Conservation (phyloP, 2,113 vertebrate genomes). For the Myiozetetes cayanensis region DNA sequence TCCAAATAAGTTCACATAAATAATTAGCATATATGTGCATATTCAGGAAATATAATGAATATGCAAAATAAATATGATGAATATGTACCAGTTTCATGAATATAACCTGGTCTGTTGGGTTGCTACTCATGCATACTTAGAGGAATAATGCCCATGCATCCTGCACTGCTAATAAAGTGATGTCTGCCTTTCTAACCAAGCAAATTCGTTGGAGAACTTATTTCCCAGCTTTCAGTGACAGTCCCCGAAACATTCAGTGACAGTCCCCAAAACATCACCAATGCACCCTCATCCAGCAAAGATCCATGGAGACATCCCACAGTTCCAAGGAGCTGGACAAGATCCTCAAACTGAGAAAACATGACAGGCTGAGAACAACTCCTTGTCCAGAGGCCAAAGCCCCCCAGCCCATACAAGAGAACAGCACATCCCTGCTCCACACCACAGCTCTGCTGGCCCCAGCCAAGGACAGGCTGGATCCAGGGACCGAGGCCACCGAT, state of each 20-base stretch:
- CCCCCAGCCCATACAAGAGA: background rate
- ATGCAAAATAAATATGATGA: background rate
- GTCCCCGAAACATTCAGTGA: background rate
- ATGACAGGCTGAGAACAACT: background rate
- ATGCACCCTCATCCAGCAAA: rapidly evolving
- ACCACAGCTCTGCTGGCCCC: background rate
- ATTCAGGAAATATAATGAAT: background rate
- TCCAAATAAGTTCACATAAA: background rate
- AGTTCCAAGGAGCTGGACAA: background rate
- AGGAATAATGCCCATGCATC: background rate
- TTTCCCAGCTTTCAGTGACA: background rate
- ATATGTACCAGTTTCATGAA: background rate
- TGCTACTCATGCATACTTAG: background rate
- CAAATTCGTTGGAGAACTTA: background rate
- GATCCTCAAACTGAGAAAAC: background rate
- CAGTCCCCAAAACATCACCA: background rate
- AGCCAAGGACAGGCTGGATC: background rate
- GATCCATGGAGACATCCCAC: rapidly evolving
- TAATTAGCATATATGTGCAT: background rate
- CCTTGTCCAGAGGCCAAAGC: background rate
- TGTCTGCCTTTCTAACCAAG: background rate
- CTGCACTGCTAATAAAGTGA: background rate
- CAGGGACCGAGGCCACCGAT: too few relatives aligned
- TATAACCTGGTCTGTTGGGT: background rate
- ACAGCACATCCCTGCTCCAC: background rate